Base-by-base conservation (phyloP, 2,888 invertebrate species). In the Hemithea aestivaria region DNA sequence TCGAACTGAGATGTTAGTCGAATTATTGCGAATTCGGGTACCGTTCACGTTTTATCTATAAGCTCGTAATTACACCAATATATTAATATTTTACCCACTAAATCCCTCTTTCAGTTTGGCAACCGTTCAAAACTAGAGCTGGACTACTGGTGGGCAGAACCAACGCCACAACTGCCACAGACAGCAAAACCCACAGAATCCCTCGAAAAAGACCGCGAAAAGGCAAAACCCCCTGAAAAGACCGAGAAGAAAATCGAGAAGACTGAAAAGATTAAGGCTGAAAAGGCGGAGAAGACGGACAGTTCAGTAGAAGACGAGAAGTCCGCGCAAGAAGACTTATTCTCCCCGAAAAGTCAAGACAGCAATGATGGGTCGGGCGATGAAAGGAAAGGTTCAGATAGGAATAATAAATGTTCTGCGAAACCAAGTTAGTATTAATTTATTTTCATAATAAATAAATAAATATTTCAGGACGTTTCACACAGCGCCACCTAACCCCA, bases 91-190 rank as follows among this genome's bases (percentile, higher is more conserved):
- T n/a, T n/a, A n/a, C n/a, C n/a, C n/a, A n/a, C n/a, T n/a, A n/a
- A n/a, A n/a, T n/a, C n/a, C n/a, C n/a, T n/a, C n/a, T 74, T 80
- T 23, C 64, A 92, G 92, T 92, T 92, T 71, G 94, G 94, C 8
- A 85, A 88, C 38, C 92, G 95, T 43, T 92, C 93, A 0, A 93
- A 91, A 72, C 73, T 96, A 20, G 89, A 91, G 39, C 72, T 95
- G 11, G 94, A 95, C 69, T 96, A 95, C 72, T 93, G 92, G 89
- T 95, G 94, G 94, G 90, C 91, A 28, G 90, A 90, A 34, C 71
- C 87, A 0, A 73, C 80, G 0, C 69, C 79, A 0, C 87, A 87
- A 0, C 52, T 87, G 1, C 74, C 79, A 0, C 65, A 59, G 20
- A 66, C 66, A 0, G 52, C 52, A 30, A 59, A 55, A 6, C 16